These are phyloP conservation scores for Naja naja DNA, from an alignment of 2,113 vertebrate genomes.

Conservation along the genomic window DNA sequence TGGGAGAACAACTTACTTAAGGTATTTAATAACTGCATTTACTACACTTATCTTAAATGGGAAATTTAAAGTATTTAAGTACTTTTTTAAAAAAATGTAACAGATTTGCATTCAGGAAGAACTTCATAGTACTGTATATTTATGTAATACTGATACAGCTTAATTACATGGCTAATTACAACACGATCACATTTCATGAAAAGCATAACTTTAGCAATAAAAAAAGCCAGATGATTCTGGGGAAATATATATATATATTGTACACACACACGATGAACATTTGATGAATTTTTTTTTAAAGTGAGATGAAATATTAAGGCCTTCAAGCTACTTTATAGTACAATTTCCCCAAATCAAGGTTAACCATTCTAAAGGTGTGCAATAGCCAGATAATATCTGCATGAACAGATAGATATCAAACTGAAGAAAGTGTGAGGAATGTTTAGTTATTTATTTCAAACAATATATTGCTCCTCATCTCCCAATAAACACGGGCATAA, in stretches of 20 bases:
- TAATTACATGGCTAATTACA: constrained; percentile 8
- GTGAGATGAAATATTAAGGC: not conserved
- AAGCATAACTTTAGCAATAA: constrained; percentile 3
- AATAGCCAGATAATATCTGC: not conserved
- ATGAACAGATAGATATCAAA: not conserved
- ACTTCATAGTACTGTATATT: not conserved
- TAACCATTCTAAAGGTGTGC: not conserved
- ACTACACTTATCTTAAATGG: not conserved
- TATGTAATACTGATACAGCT: not conserved
- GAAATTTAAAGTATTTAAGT: constrained; percentile 24
- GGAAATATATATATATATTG: not conserved
- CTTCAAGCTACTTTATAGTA: not conserved
- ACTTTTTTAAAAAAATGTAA: not conserved
- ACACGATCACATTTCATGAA: not conserved
- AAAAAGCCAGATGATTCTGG: constrained; percentile 1
- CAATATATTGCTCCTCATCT: not conserved
- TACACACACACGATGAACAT: too few relatives aligned
- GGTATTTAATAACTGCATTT: constrained; percentile 70
- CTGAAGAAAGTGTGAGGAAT: not conserved
- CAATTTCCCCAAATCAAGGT: not conserved
- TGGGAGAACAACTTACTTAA: constrained; percentile 86
- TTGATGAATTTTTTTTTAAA: not conserved
- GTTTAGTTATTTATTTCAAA: not conserved
- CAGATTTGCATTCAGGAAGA: constrained; percentile 29
- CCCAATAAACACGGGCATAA: not conserved